Percentiles rank a stretch among this genome's conserved stretches.
Conservation (phyloP, 2,797 vertebrate genomes). For the Phataginus tricuspis region DNA sequence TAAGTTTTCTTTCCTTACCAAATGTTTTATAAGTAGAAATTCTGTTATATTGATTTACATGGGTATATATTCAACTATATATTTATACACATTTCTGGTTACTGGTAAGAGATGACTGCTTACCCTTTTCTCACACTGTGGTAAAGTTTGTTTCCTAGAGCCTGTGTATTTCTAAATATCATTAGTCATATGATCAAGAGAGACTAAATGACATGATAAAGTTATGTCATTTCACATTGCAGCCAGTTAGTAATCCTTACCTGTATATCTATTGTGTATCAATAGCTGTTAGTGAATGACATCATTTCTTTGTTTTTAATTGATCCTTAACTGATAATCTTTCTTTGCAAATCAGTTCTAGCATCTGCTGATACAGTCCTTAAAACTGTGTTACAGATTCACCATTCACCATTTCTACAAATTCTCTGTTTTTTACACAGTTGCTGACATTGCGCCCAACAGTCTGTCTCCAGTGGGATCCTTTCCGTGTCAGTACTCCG, state of each 20-base stretch:
- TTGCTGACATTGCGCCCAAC: neutral
- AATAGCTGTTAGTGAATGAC: slow-evolving; percentile 66
- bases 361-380: slow-evolving; percentile 53
- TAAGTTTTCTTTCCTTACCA: neutral
- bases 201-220: slow-evolving; percentile 67
- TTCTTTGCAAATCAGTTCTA: slow-evolving; percentile 78
- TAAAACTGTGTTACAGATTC: slow-evolving; percentile 60
- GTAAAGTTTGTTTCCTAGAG: slow-evolving; percentile 50
- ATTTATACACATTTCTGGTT: slow-evolving; percentile 22
- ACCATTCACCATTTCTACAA: neutral
- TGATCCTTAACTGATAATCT: slow-evolving; percentile 77
- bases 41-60: neutral
- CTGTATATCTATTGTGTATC: neutral
- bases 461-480: neutral
- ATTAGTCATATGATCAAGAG: slow-evolving; percentile 39
- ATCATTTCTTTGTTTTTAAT: slow-evolving; percentile 77
- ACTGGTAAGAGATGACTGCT: slow-evolving; percentile 31
- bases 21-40: neutral
- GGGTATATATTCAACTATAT: neutral
- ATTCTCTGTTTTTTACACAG: slow-evolving; percentile 56
- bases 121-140: neutral
- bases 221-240: slow-evolving; percentile 63
- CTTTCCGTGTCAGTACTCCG: slow-evolving; percentile 48
- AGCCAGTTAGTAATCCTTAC: slow-evolving; percentile 1
- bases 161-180: slow-evolving; percentile 66